Conservation (phyloP, 2,113 vertebrate genomes). For the Pseudolaguvia tuberculata region DNA sequence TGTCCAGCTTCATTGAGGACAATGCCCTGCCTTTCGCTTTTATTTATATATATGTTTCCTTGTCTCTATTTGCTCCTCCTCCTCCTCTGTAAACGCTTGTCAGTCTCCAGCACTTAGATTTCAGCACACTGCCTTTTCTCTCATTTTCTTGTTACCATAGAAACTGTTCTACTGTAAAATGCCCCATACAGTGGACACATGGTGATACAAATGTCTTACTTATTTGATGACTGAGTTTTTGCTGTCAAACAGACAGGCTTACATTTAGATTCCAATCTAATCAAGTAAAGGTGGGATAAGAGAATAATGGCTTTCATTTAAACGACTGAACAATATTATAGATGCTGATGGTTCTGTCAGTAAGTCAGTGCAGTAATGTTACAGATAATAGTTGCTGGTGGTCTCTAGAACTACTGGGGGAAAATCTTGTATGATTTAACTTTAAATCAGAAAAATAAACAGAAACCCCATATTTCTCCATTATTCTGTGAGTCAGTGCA, state of each 20-base stretch:
- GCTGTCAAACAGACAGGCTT: constrained; percentile 13
- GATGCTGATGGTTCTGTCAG: neutral
- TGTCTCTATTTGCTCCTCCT: neutral
- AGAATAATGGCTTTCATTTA: neutral
- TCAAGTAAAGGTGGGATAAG: neutral
- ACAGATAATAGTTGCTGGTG: neutral
- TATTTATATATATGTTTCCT: neutral
- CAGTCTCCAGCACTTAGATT: constrained; percentile 40
- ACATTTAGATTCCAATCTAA: constrained; percentile 18
- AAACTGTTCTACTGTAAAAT: constrained; percentile 49
- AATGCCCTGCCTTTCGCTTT: constrained; percentile 23
- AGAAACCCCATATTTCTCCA: neutral
- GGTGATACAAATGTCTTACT: constrained; percentile 34
- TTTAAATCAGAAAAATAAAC: neutral
- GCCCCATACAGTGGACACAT: constrained; percentile 44
- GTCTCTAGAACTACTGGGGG: neutral
- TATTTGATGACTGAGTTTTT: constrained; percentile 40
- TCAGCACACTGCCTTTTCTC: constrained; percentile 36
- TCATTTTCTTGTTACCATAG: constrained; percentile 49
- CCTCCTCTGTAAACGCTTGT: constrained; percentile 31
- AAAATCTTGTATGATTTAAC: neutral
- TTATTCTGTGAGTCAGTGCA: constrained; percentile 21
- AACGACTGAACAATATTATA: neutral
- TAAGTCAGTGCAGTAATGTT: neutral
- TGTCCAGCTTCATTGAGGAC: constrained; percentile 3